A percentile compares a stretch with the other conserved stretches of the same genome.
phyloP scores from a whole-genome alignment of 2,113 vertebrate species.

The Pheucticus melanocephalus region DNA sequence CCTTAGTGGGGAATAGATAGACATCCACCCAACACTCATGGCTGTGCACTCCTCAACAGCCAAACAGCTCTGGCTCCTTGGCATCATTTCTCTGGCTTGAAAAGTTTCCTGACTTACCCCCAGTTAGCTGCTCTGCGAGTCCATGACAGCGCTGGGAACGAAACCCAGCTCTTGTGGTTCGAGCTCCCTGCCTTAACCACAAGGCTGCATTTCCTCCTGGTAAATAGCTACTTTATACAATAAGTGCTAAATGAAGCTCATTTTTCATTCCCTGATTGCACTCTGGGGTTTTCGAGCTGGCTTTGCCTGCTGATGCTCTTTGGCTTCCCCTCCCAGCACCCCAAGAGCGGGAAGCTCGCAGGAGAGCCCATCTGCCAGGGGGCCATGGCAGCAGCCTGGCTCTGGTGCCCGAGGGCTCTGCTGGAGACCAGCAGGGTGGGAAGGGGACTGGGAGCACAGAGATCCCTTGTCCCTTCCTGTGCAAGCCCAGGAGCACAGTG shows the following conservation, averaged over 20 bases:
- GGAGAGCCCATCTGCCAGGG: neutral
- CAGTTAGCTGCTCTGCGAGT: neutral
- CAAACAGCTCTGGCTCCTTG: neutral
- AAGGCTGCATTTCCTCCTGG: constrained; percentile 58
- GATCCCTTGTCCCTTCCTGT: neutral
- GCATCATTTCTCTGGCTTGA: neutral
- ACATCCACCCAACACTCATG: neutral
- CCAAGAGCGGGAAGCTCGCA: neutral
- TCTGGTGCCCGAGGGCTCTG: neutral
- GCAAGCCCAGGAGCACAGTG: too few relatives aligned
- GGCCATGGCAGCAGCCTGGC: neutral
- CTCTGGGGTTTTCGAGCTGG: constrained; percentile 46
- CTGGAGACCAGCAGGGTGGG: neutral
- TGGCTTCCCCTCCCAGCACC: neutral
- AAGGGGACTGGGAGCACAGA: rapidly evolving
- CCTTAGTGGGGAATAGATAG: neutral
- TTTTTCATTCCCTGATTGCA: constrained; percentile 51
- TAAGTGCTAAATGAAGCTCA: constrained; percentile 63
- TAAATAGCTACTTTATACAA: constrained; percentile 60
- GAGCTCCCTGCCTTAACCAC: constrained; percentile 57
- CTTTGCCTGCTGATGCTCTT: neutral
- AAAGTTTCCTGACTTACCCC: constrained; percentile 8
- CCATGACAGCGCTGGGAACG: neutral
- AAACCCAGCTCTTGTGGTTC: constrained; percentile 40
- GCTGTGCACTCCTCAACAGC: neutral